Evolutionary conservation across 2,888 invertebrate genomes (phyloP).

Genomic region (Limulus polyphemus): DNA sequence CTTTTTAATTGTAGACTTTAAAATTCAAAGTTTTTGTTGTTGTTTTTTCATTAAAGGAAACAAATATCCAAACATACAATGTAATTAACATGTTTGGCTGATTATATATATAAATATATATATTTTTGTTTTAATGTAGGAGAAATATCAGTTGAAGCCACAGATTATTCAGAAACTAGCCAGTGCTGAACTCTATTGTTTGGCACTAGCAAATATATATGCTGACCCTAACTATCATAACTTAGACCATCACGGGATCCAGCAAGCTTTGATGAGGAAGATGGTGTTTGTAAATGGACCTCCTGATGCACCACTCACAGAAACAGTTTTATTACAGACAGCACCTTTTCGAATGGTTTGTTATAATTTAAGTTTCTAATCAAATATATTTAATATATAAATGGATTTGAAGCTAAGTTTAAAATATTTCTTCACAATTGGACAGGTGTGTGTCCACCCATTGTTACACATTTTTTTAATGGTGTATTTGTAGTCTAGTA

Average conservation of each 20-base stretch:
- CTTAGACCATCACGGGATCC: constrained; percentile 86
- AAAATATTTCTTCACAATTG: too few relatives aligned
- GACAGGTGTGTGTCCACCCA: too few relatives aligned
- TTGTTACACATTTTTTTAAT: too few relatives aligned
- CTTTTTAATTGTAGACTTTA: too few relatives aligned
- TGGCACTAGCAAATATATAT: constrained; percentile 86
- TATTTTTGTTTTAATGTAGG: constrained; percentile 44
- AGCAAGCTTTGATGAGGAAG: constrained; percentile 82
- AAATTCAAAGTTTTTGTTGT: too few relatives aligned
- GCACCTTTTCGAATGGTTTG: constrained; percentile 85
- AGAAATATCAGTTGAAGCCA: constrained; percentile 85
- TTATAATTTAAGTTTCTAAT: constrained; percentile 10
- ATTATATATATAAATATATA: too few relatives aligned
- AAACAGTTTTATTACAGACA: constrained; percentile 88
- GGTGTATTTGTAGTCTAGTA: too few relatives aligned
- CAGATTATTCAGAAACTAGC: constrained; percentile 80
- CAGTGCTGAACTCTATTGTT: constrained; percentile 86
- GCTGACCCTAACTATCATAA: constrained; percentile 92
- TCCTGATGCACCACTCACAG: constrained; percentile 76
- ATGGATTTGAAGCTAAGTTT: too few relatives aligned
- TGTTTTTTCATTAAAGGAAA: too few relatives aligned
- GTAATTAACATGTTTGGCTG: too few relatives aligned
- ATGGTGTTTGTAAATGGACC: constrained; percentile 74
- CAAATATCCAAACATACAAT: too few relatives aligned
- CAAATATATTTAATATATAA: too few relatives aligned